Evolutionary conservation across 2,888 invertebrate species (phyloP), one percentile per base, ranked within the genome.

Genomic region (Drosophila mercatorum): DNA sequence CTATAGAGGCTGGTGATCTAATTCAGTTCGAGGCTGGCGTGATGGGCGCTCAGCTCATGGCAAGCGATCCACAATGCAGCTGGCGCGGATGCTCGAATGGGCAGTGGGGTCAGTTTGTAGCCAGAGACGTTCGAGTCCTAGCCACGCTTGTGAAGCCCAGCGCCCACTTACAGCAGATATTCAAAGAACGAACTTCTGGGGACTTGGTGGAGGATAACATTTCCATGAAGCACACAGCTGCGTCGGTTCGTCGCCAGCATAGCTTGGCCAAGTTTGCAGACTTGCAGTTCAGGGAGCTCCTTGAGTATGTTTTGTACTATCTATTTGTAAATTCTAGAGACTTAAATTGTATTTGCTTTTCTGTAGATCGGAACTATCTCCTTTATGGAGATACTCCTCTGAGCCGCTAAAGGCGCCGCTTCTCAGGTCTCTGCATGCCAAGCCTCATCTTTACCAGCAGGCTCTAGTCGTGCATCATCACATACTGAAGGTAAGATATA

Each of bases 371-470:
- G 90, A 90, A 5, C 46, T 49, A 26, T 26, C 71, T 0, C 96
- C 97, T 78, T 93, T 98, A 38, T 98, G 97, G 97, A 95, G 95
- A 58, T 96, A 97, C 89, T 95, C 95, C 0, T 94, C 97, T 67
- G 97, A 97, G 80, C 97, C 97, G 0, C 93, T 98, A 14, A 95
- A 96, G 79, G 95, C 96, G 78, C 98, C 98, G 0, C 93, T 98
- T 38, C 93, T 98, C 22, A 95, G 96, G 83, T 96, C 96, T 91
- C 90, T 98, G 26, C 92, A 95, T 74, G 94, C 94, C 31, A 95
- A 96, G 84, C 96, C 96, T 79, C 94, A 95, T 59, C 92, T 96
- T 3, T 95, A 95, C 41, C 96, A 96, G 88, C 95, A 95, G 85
- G 96, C 97, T 2, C 94, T 96, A 78, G 93, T 94, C 59, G 95